Percentiles rank a stretch among this genome's conserved stretches.
Evolutionary conservation across 2,113 vertebrate species (phyloP).

Genomic region (Syngnathus scovelli): DNA sequence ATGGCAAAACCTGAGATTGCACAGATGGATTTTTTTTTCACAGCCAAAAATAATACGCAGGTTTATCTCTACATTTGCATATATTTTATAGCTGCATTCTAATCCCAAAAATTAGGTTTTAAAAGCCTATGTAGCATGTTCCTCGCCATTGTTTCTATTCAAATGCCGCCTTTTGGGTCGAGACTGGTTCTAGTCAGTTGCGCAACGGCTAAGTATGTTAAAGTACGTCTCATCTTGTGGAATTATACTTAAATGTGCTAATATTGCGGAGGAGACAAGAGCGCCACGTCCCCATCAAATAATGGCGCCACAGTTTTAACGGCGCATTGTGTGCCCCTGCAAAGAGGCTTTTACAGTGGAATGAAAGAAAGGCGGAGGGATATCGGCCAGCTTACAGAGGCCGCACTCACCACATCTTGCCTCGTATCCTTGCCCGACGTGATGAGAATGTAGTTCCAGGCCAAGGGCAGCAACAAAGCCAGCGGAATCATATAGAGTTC

Average conservation of each 20-base stretch:
- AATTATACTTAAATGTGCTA: slow-evolving; percentile 9
- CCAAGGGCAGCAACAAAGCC: slow-evolving; percentile 82
- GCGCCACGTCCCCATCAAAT: slow-evolving; percentile 2
- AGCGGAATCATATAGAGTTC: slow-evolving; percentile 97
- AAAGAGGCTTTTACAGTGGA: slow-evolving; percentile 25
- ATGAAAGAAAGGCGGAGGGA: slow-evolving; percentile 40
- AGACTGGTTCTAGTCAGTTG: not conserved
- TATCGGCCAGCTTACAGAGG: slow-evolving; percentile 12
- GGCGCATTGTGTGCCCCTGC: slow-evolving; percentile 3
- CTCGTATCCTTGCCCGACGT: slow-evolving; percentile 89
- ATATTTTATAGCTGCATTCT: slow-evolving; percentile 30
- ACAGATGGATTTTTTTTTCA: slow-evolving; percentile 29
- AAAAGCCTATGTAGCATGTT: slow-evolving; percentile 5
- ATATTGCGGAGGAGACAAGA: slow-evolving; percentile 5
- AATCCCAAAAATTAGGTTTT: slow-evolving; percentile 25
- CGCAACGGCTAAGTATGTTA: not conserved
- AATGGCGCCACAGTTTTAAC: slow-evolving; percentile 13
- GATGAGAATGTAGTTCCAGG: slow-evolving; percentile 93
- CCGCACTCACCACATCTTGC: slow-evolving; percentile 85
- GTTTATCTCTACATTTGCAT: slow-evolving; percentile 35
- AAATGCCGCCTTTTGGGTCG: slow-evolving; percentile 13
- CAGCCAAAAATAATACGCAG: slow-evolving; percentile 2
- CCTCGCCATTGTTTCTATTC: slow-evolving; percentile 8
- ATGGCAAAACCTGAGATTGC: slow-evolving; percentile 54
- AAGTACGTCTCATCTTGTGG: not conserved